A percentile compares a stretch with the other conserved stretches of the same genome.
phyloP scores from a whole-genome alignment of 2,888 invertebrate species.

The Heliconius sara region DNA sequence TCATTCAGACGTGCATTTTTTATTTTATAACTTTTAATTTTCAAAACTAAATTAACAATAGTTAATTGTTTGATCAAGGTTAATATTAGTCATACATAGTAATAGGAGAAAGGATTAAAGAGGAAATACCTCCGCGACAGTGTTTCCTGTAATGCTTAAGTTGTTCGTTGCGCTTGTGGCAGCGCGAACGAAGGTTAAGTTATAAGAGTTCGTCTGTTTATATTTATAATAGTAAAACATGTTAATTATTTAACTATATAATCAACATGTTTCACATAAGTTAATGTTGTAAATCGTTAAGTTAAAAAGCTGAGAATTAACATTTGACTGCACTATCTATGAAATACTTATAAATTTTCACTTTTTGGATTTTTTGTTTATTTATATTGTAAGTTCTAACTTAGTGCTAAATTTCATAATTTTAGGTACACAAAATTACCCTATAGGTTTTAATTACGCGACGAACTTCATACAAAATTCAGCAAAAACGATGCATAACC shows the following conservation, averaged over 20 bases:
- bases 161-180: slow-evolving; percentile 31
- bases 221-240: neutral
- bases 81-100: slow-evolving; percentile 21
- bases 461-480: too few relatives aligned
- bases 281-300: too few relatives aligned
- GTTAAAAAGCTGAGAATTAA: too few relatives aligned
- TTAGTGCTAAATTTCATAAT: too few relatives aligned
- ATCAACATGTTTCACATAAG: neutral
- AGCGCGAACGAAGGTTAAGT: neutral
- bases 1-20: neutral
- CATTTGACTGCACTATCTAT: too few relatives aligned
- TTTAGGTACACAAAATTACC: too few relatives aligned
- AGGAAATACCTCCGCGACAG: slow-evolving; percentile 42
- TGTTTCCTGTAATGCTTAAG: slow-evolving; percentile 51
- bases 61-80: slow-evolving; percentile 42
- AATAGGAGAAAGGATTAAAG: slow-evolving; percentile 32
- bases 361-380: too few relatives aligned
- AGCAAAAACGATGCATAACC: too few relatives aligned
- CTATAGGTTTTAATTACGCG: too few relatives aligned
- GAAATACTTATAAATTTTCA: too few relatives aligned
- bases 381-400: too few relatives aligned
- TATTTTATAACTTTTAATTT: neutral
- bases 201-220: neutral
- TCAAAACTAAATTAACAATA: slow-evolving; percentile 39
- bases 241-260: neutral